Conservation (phyloP, 92 coral and sea anemone genomes). For the Heteractis magnifica region DNA sequence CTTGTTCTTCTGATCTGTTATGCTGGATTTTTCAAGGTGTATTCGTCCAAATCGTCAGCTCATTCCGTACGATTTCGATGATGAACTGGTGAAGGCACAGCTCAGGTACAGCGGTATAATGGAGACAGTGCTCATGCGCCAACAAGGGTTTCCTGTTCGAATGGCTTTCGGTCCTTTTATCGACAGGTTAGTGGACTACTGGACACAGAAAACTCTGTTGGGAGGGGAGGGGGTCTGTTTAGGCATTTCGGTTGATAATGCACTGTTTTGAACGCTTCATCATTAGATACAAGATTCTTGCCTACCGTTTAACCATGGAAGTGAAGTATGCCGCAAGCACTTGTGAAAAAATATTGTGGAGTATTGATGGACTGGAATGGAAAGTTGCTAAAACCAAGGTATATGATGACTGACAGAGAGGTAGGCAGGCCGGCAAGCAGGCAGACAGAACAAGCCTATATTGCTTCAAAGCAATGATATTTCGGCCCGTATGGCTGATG, state of each 20-base stretch:
- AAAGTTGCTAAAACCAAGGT: constrained; percentile 67
- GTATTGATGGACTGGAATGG: constrained; percentile 49
- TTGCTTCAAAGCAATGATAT: too few relatives aligned
- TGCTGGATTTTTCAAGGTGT: constrained; percentile 31
- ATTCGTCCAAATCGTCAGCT: constrained; percentile 53
- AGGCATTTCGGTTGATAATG: too few relatives aligned
- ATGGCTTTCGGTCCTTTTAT: constrained; percentile 44
- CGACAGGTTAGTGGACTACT: constrained; percentile 38
- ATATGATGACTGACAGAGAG: not conserved
- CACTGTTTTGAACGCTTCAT: too few relatives aligned
- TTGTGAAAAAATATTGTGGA: constrained; percentile 51
- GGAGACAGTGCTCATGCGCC: constrained; percentile 53
- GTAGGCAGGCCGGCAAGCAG: not conserved
- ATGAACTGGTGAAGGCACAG: constrained; percentile 48
- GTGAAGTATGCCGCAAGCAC: constrained; percentile 31
- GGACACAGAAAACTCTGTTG: not conserved
- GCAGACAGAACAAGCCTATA: not conserved
- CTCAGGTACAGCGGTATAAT: constrained; percentile 47
- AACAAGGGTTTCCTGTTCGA: constrained; percentile 56
- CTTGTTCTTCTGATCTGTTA: too few relatives aligned
- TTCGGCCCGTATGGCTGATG: too few relatives aligned
- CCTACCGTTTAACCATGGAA: constrained; percentile 11
- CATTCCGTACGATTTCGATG: constrained; percentile 37
- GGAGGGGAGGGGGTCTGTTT: too few relatives aligned
- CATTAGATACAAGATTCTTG: constrained; percentile 22